These are phyloP conservation scores for Candoia aspera DNA, from an alignment of 2,113 vertebrate species.

Conservation along the genomic window DNA sequence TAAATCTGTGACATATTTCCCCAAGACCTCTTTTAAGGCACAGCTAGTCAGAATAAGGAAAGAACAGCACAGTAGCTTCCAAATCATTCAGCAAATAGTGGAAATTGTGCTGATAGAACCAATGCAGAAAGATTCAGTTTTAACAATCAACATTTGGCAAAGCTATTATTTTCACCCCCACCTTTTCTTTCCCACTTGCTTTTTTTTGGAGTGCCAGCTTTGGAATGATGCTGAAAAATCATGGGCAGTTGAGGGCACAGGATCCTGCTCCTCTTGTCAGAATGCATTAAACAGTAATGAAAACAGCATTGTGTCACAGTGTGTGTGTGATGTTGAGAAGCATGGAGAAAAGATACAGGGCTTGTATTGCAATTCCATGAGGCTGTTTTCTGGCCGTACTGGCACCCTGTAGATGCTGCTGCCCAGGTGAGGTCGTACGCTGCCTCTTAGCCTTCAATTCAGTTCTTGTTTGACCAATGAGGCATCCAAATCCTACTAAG, in stretches of 20 bases:
- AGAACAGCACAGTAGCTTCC: neutral
- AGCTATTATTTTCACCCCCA: neutral
- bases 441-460: neutral
- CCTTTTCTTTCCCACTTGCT: neutral
- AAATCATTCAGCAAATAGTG: neutral
- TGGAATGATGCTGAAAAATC: neutral
- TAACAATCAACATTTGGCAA: neutral
- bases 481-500: neutral
- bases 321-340: neutral
- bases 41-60: neutral
- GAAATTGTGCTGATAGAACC: neutral
- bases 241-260: neutral
- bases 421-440: neutral
- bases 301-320: neutral
- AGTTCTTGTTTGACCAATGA: neutral
- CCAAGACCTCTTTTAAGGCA: neutral
- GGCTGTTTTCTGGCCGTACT: neutral
- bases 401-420: neutral
- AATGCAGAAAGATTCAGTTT: neutral
- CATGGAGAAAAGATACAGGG: neutral
- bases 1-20: neutral
- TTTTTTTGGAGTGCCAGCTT: neutral
- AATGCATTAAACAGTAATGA: neutral
- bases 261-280: neutral
- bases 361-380: neutral